Evolutionary conservation across 2,888 invertebrate species (phyloP).

Genomic region (Agriopis leucophaearia): DNA sequence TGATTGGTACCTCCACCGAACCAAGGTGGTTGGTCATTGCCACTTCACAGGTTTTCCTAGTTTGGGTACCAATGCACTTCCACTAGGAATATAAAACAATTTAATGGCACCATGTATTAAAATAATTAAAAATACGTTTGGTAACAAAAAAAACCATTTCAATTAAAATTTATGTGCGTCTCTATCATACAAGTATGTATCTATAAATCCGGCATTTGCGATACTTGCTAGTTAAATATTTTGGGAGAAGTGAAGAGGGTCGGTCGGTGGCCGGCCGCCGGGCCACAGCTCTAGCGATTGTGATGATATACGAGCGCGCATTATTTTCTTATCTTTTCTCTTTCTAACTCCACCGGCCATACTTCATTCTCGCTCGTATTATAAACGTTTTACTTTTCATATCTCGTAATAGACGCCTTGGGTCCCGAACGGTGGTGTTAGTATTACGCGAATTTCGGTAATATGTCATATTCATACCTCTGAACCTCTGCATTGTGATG

Average conservation of each 20-base stretch:
- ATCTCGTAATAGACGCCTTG: conserved; percentile 76
- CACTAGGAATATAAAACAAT: too few species aligned
- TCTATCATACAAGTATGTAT: not conserved
- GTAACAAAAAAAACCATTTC: too few species aligned
- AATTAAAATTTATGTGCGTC: not conserved
- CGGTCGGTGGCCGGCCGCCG: conserved; percentile 73
- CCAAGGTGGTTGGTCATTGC: too few species aligned
- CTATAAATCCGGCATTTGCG: conserved; percentile 22
- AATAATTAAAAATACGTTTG: too few species aligned
- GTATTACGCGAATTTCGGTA: conserved; percentile 77
- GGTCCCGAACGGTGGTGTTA: conserved; percentile 69
- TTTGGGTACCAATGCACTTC: too few species aligned
- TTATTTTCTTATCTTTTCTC: conserved; percentile 86
- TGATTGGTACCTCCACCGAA: too few species aligned
- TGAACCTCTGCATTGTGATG: conserved; percentile 63
- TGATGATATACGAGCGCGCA: conserved; percentile 85
- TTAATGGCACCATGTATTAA: too few species aligned
- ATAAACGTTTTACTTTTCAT: conserved; percentile 83
- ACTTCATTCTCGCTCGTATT: conserved; percentile 81
- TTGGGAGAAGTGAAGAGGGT: conserved; percentile 79
- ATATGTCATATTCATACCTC: conserved; percentile 65
- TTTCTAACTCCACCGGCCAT: conserved; percentile 83
- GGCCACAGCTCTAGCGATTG: conserved; percentile 83
- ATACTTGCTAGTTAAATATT: conserved; percentile 72
- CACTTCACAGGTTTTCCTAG: too few species aligned